These are phyloP conservation scores for Caenorhabditis briggsae DNA, from an alignment of 1,140 invertebrate genomes.

Conservation along the genomic window DNA sequence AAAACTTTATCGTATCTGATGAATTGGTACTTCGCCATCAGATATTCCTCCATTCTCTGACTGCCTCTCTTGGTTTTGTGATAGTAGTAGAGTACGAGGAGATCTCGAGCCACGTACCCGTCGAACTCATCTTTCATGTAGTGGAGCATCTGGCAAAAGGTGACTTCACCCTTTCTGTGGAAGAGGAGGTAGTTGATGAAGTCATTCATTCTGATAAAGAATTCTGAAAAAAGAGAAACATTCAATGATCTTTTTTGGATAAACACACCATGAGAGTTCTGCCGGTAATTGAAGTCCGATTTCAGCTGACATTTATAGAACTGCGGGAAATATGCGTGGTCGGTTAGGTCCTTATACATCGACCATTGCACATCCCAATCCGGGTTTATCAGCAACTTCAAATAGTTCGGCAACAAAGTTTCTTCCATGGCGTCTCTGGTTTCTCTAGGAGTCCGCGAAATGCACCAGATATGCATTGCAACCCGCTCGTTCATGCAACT, in stretches of 20 bases:
- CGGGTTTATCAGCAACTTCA: too few species aligned
- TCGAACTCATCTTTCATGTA: not conserved
- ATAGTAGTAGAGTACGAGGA: not conserved
- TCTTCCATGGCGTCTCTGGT: too few species aligned
- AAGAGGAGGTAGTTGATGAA: not conserved
- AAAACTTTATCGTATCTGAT: not conserved
- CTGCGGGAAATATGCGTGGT: not conserved
- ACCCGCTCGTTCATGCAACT: too few species aligned
- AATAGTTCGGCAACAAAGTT: too few species aligned
- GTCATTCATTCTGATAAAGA: not conserved
- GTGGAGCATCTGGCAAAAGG: not conserved
- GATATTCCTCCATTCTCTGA: not conserved
- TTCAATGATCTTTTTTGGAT: too few species aligned
- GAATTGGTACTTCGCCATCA: not conserved
- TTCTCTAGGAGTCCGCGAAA: too few species aligned
- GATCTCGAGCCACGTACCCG: not conserved
- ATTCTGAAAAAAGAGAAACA: not conserved
- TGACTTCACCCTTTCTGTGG: not conserved
- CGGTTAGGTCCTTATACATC: not conserved
- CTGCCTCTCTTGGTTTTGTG: not conserved
- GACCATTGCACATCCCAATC: too few species aligned
- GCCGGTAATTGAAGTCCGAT: not conserved
- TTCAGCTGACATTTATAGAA: constrained; percentile 1
- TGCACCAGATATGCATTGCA: too few species aligned
- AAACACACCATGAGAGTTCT: not conserved